Percentiles rank a stretch among this genome's conserved stretches.
Evolutionary conservation across 2,797 vertebrate genomes (phyloP).

Genomic region (Petrocephalus sullivani): DNA sequence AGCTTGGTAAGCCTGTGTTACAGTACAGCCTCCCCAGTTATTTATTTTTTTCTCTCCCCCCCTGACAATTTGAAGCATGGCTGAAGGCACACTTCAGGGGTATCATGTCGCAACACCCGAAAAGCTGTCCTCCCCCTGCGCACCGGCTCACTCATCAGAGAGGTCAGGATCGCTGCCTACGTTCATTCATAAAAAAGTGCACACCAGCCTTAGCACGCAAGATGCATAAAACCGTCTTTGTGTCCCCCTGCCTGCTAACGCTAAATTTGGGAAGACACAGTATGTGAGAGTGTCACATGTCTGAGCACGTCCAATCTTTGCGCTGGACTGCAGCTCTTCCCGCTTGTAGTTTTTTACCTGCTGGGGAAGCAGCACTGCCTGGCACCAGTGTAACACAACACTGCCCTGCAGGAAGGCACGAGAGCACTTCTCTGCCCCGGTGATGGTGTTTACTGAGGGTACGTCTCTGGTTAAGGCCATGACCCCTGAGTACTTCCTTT

Average conservation of each 20-base stretch:
- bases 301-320: background rate
- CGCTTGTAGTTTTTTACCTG: background rate
- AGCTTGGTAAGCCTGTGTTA: slow-evolving; percentile 74
- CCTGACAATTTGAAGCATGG: slow-evolving; percentile 59
- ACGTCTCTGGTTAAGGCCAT: background rate
- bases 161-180: background rate
- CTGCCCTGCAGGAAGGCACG: background rate
- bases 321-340: background rate
- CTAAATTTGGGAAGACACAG: background rate
- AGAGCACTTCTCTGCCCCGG: background rate
- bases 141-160: background rate
- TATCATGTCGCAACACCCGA: slow-evolving; percentile 31
- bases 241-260: background rate
- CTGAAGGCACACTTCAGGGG: slow-evolving; percentile 36
- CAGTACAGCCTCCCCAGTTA: slow-evolving; percentile 66
- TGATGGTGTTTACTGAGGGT: background rate
- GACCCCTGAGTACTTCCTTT: background rate
- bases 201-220: background rate
- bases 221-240: background rate
- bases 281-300: background rate
- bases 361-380: too few relatives aligned
- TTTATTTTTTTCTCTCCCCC: slow-evolving; percentile 47
- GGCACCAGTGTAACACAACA: background rate
- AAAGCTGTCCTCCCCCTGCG: slow-evolving; percentile 3
- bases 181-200: slow-evolving; percentile 15